Evolutionary conservation across 2,113 vertebrate genomes (phyloP).

Genomic region (Propithecus coquereli): DNA sequence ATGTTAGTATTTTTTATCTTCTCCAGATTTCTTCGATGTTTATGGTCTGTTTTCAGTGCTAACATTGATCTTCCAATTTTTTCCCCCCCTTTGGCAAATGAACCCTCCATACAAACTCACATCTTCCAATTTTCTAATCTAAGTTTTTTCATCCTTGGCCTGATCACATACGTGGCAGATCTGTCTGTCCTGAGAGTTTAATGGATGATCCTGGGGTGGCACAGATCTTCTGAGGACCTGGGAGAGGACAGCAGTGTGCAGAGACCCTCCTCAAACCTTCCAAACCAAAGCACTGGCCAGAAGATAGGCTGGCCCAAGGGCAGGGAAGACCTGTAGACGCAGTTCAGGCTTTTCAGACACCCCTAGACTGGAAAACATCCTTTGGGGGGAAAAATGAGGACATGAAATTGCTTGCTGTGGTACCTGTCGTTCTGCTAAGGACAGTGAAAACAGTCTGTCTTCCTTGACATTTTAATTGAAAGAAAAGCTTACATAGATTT

Average conservation of each 20-base stretch:
- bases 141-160: conserved; percentile 5
- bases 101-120: neutral
- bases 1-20: neutral
- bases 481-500: conserved; percentile 86
- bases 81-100: too few relatives aligned
- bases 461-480: conserved; percentile 89
- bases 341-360: conserved; percentile 67
- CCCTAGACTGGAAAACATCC: conserved; percentile 69
- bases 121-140: neutral
- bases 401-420: conserved; percentile 73
- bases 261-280: neutral
- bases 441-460: conserved; percentile 85
- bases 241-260: neutral
- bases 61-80: neutral
- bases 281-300: neutral
- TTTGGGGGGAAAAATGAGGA: conserved; percentile 27
- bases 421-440: conserved; percentile 80
- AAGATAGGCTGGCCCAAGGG: conserved; percentile 24
- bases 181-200: neutral
- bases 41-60: neutral
- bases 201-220: neutral
- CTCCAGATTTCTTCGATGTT: neutral
- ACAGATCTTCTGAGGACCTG: neutral
- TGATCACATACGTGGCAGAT: neutral
- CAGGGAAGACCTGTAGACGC: conserved; percentile 20